Evolutionary conservation across 1,140 invertebrate species (phyloP).

Genomic region (Samia ricini): DNA sequence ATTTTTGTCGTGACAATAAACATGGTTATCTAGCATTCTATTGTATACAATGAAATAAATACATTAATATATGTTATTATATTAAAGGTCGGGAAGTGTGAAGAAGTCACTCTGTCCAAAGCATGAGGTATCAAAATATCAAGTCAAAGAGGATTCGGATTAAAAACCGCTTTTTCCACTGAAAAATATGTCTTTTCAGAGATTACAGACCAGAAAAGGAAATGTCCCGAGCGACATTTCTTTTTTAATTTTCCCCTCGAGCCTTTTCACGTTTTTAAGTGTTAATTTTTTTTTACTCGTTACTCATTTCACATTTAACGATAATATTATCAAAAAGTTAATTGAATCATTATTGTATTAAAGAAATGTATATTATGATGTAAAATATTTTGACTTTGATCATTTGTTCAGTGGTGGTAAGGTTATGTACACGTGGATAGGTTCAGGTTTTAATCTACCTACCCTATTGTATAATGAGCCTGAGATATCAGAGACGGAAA

Average conservation of each 20-base stretch:
- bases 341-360: not conserved
- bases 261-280: not conserved
- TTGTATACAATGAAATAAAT: not conserved
- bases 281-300: not conserved
- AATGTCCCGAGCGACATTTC: not conserved
- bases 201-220: conserved; percentile 8
- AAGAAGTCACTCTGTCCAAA: not conserved
- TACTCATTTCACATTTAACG: not conserved
- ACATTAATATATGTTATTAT: not conserved
- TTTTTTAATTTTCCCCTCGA: not conserved
- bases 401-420: too few species aligned
- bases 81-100: not conserved
- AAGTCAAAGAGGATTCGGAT: conserved; percentile 25
- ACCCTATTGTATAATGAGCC: too few species aligned
- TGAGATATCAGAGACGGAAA: too few species aligned
- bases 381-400: too few species aligned
- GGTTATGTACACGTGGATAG: too few species aligned
- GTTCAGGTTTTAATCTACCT: too few species aligned
- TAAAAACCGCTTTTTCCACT: conserved; percentile 28
- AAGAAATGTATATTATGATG: not conserved
- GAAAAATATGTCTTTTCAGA: conserved; percentile 27
- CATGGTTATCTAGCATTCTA: too few species aligned
- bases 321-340: not conserved
- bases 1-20: too few species aligned
- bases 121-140: conserved; percentile 17